Evolutionary conservation across 1,140 invertebrate genomes (phyloP), one percentile per base, ranked within the genome.

Genomic region (Phenacoccus solenopsis): DNA sequence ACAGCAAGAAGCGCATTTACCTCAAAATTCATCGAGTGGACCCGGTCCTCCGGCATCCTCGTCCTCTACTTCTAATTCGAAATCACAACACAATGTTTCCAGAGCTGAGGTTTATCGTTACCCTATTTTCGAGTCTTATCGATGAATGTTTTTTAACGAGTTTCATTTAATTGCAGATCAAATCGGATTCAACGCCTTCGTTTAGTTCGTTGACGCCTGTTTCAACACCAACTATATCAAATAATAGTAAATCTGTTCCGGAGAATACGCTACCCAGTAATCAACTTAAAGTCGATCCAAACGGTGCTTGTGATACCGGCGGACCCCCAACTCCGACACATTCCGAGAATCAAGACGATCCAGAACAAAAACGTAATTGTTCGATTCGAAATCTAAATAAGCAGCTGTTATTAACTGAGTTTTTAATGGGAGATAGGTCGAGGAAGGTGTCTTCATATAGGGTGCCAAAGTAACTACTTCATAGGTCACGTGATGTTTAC

Each of bases 261-360:
- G 59, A 64, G 21, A 64, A 64, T 64, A 64, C 21, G 22, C 21
- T 64, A 10, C 20, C 59, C 25, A 22, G 10, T 9, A 64, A 38
- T 72, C 35, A 28, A 30, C 56, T 59, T 69, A 70, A 61, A 71
- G 72, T 74, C 16, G 75, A 76, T 38, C 71, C 73, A 12, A 73
- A 56, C 49, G 57, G 70, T n/a, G 69, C 69, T 28, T 57, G 71
- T 69, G 28, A 69, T 30, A 73, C 74, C 32, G 69, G 72, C 72
- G 85, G 86, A 72, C 86, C 86, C 73, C 86, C 86, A 20, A 87
- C 86, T 64, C 86, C 86, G 5, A 87, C 86, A 64, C 86, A 87
- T 79, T 87, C 86, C 38, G 86, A 88, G 78, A 84, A 81, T 72
- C 84, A 84, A 74, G 85, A 87, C 76, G 84, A 83, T 76, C 70